Base-by-base conservation (phyloP, 1,140 invertebrate genomes). In the Ganaspis sp. region DNA sequence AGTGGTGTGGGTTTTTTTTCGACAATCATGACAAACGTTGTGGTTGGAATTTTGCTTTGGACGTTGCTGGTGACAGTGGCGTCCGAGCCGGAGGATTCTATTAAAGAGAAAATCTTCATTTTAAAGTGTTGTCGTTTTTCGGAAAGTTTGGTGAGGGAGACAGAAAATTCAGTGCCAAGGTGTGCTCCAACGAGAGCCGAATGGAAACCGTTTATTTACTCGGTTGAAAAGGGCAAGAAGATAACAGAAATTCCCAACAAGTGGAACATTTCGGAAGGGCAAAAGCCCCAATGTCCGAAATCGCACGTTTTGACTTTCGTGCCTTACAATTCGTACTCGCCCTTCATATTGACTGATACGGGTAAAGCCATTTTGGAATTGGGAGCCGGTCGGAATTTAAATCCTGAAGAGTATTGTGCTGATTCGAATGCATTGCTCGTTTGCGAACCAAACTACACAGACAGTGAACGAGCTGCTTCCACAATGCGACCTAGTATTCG, bases 401-500 rank as follows among this genome's bases (percentile, higher is more conserved):
- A 94, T 26, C 91, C 92, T 0, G 72, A 79, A 0, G 87, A 92
- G 4, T 95, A 93, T 80, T 95, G 94, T 81, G 92, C 93, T 17
- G 94, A 95, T 81, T 82, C 90, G 4, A 89, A 87, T 0, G 92
- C 92, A 1, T 90, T 93, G 6, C 85, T 95, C 0, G 92, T 93
- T 0, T 95, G 94, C 83, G 82, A 86, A 29, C 87, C 89, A 26
- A 87, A 86, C 21, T 88, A 87, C 19, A 83, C 81, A 29, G 82
- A 86, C 42, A 83, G 78, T n/a, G 84, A 80, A 34, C 84, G 86
- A 19, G 89, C 79, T 42, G 88, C 90, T 4, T 87, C 89, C n/a
- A 92, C 82, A 77, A 92, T 89, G 90, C 91, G 77, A 76, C 90
- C 90, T 71, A 84, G 83, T 34, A 80, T 90, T 4, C 82, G 84